phyloP scores from a whole-genome alignment of 1,140 invertebrate genomes.

The Oedothorax gibbosus region DNA sequence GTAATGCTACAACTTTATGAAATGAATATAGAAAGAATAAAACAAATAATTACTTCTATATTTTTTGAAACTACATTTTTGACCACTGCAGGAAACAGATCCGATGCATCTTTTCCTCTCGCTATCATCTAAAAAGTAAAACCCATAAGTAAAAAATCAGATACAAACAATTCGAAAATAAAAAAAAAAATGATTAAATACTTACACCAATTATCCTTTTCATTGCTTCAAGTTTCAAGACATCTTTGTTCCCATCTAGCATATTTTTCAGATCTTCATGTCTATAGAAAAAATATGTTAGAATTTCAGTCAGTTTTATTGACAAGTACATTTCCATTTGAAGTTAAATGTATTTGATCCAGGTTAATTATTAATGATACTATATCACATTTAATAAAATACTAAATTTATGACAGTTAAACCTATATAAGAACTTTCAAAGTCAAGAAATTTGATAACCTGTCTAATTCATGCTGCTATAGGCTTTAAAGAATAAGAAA shows the following conservation, averaged over 20 bases:
- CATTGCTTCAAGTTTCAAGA: conserved; percentile 98
- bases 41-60: conserved; percentile 81
- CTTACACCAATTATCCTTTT: conserved; percentile 95
- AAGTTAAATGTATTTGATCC: too few species aligned
- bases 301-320: not conserved
- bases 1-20: not conserved
- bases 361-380: too few species aligned
- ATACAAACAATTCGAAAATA: too few species aligned
- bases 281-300: conserved; percentile 20
- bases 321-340: too few species aligned
- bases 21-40: conserved; percentile 8
- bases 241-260: conserved; percentile 98
- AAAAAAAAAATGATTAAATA: not conserved
- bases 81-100: conserved; percentile 98
- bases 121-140: conserved; percentile 87
- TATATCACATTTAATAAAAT: too few species aligned
- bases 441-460: too few species aligned
- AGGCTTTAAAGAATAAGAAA: too few species aligned
- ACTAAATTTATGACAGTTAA: too few species aligned
- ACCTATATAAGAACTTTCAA: too few species aligned
- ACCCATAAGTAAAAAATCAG: too few species aligned
- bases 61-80: conserved; percentile 99
- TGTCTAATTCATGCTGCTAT: too few species aligned
- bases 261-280: conserved; percentile 77
- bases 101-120: conserved; percentile 97